Conservation (phyloP, 2,888 invertebrate species). For the Eubasilissa splendida region DNA sequence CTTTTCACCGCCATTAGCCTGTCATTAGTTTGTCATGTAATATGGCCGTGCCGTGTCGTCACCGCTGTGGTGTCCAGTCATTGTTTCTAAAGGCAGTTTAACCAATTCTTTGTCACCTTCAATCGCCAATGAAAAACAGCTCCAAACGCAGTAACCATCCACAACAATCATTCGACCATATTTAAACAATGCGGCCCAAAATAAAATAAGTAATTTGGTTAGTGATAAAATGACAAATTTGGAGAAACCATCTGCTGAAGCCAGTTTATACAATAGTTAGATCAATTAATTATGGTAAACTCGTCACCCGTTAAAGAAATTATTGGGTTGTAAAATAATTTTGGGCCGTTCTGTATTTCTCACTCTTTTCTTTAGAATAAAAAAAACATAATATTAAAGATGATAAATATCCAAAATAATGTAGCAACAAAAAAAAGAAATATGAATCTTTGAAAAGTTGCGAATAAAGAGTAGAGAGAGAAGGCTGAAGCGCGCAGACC, state of each 20-base stretch:
- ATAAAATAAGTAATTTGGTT: not conserved
- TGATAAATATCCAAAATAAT: slow-evolving; percentile 50
- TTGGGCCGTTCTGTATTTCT: not conserved
- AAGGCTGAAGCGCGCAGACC: slow-evolving; percentile 34
- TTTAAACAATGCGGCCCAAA: slow-evolving; percentile 7
- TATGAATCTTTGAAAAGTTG: slow-evolving; percentile 48
- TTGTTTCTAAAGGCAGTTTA: too few relatives aligned
- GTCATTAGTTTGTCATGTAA: too few relatives aligned
- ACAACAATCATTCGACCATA: not conserved
- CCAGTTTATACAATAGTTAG: not conserved
- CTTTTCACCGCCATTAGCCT: not conserved
- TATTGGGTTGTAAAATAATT: not conserved
- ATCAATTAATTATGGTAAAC: too few relatives aligned
- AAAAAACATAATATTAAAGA: not conserved
- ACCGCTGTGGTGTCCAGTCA: not conserved
- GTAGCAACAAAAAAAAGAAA: slow-evolving; percentile 47
- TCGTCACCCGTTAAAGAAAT: too few relatives aligned
- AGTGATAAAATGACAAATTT: not conserved
- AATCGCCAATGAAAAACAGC: not conserved
- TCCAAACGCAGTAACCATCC: not conserved
- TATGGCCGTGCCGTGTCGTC: not conserved
- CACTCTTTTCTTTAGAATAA: not conserved
- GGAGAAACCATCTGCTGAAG: not conserved
- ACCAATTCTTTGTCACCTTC: not conserved
- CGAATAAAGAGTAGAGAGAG: slow-evolving; percentile 9